Conservation (phyloP, 2,888 invertebrate genomes). For the Lymantria dispar region DNA sequence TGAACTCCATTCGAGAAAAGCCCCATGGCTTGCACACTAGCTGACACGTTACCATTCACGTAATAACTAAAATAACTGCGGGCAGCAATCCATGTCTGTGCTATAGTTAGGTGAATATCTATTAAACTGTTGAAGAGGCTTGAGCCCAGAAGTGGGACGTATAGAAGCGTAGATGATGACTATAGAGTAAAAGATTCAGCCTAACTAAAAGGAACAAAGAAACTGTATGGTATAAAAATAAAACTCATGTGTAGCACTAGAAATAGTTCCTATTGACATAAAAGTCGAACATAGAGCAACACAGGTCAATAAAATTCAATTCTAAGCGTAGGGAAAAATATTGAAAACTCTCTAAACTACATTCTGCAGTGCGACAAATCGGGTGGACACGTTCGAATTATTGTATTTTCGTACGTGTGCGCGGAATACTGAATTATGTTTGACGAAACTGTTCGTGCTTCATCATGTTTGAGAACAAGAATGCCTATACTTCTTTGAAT, state of each 20-base stretch:
- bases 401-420: conserved; percentile 58
- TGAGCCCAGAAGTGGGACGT: too few species aligned
- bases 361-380: conserved; percentile 75
- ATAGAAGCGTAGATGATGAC: too few species aligned
- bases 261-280: conserved; percentile 20
- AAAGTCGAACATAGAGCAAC: conserved; percentile 33
- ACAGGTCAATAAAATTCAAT: conserved; percentile 36
- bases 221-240: neutral
- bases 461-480: conserved; percentile 44
- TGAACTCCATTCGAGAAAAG: too few species aligned
- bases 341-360: conserved; percentile 54
- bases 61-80: too few species aligned
- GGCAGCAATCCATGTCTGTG: too few species aligned
- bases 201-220: neutral
- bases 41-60: too few species aligned
- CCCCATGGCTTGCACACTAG: too few species aligned
- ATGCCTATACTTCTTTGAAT: conserved; percentile 31
- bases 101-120: too few species aligned
- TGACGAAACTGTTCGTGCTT: conserved; percentile 48
- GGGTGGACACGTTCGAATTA: conserved; percentile 69
- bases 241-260: conserved; percentile 9
- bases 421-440: conserved; percentile 57
- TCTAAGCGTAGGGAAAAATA: conserved; percentile 43
- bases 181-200: too few species aligned
- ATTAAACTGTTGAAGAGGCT: too few species aligned